Conservation (phyloP, 2,113 vertebrate genomes). For the Mus musculus region DNA sequence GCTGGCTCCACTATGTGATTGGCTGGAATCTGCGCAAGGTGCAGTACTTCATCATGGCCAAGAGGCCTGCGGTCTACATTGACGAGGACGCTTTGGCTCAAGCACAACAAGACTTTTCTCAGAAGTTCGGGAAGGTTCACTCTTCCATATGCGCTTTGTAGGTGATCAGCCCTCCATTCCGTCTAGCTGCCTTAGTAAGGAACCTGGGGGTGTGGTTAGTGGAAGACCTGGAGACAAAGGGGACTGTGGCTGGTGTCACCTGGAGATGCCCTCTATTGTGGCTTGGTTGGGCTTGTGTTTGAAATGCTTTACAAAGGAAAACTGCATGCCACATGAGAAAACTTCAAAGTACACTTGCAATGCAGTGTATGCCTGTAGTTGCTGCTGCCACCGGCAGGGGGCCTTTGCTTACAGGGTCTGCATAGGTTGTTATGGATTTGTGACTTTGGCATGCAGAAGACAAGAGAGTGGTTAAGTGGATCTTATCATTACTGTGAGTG, state of each 20-base stretch:
- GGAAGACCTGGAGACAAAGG: not conserved
- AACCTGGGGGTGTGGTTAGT: not conserved
- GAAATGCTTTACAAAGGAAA: constrained; percentile 15
- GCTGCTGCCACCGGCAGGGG: not conserved
- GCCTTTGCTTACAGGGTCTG: not conserved
- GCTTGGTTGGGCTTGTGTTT: not conserved
- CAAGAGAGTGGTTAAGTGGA: not conserved
- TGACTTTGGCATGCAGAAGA: not conserved
- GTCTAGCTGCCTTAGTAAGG: not conserved
- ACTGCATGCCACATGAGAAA: not conserved
- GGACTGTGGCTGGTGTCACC: not conserved
- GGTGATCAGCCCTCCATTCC: not conserved
- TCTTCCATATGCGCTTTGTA: constrained; percentile 82
- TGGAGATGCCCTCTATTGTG: not conserved
- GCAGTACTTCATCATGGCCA: constrained; percentile 93
- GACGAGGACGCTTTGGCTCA: constrained; percentile 93
- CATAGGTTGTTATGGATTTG: not conserved
- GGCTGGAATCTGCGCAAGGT: constrained; percentile 95
- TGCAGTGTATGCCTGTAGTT: not conserved
- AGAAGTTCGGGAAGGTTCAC: constrained; percentile 93
- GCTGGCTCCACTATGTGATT: constrained; percentile 94
- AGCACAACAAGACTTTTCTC: constrained; percentile 92
- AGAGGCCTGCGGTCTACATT: constrained; percentile 94
- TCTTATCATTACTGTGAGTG: not conserved
- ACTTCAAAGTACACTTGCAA: not conserved